These are phyloP conservation scores for Tachina fera DNA, from an alignment of 2,888 invertebrate species.

Conservation along the genomic window DNA sequence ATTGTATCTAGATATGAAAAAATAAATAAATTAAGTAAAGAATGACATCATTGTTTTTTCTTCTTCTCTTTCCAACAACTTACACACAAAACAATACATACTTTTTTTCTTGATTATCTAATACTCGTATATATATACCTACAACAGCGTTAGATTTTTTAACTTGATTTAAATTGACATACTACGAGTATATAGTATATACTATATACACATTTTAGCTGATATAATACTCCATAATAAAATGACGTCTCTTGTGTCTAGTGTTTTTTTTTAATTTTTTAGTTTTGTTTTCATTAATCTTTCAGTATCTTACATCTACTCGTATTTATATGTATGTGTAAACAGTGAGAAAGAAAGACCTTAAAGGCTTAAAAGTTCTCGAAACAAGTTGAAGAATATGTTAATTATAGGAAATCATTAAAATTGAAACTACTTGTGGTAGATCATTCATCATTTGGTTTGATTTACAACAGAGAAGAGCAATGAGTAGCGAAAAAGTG, in stretches of 20 bases:
- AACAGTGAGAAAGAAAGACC: conserved; percentile 3
- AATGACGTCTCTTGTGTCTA: no score
- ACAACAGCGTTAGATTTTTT: conserved; percentile 25
- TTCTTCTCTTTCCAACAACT: conserved; percentile 8
- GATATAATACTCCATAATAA: no score
- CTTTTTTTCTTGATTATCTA: conserved; percentile 35
- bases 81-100: conserved; percentile 38
- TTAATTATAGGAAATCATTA: conserved; percentile 15
- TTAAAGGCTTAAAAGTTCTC: conserved; percentile 6
- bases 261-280: no score
- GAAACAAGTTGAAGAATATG: conserved; percentile 3
- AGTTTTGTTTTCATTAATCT: not conserved
- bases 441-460: not conserved
- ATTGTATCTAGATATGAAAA: conserved; percentile 16
- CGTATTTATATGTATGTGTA: not conserved
- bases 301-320: not conserved
- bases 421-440: not conserved
- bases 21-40: conserved; percentile 33
- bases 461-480: no score
- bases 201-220: no score
- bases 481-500: no score
- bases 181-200: no score
- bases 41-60: conserved; percentile 48
- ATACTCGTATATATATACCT: not conserved
- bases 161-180: conserved; percentile 60